phyloP scores from a whole-genome alignment of 92 coral and sea anemone genomes.

The Epizoanthus ramosus region DNA sequence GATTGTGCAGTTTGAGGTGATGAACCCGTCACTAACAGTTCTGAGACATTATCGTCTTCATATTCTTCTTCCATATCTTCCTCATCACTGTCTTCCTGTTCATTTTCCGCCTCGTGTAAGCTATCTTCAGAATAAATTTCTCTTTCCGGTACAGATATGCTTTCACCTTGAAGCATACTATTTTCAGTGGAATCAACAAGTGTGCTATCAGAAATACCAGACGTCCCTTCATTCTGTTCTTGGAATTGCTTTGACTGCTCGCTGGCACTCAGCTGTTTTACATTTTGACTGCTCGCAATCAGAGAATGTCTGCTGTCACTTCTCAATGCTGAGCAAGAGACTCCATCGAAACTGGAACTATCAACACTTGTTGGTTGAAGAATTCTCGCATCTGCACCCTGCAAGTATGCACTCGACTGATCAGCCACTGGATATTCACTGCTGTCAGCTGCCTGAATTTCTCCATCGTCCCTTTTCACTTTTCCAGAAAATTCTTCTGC shows the following conservation, averaged over 20 bases:
- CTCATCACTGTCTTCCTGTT: not conserved
- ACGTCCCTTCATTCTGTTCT: not conserved
- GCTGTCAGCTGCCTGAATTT: conserved; percentile 17
- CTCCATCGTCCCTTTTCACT: not conserved
- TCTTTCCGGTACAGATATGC: not conserved
- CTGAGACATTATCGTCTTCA: not conserved
- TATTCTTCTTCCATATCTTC: not conserved
- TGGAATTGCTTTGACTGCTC: not conserved
- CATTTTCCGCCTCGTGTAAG: not conserved
- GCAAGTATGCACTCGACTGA: not conserved
- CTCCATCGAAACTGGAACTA: conserved; percentile 16
- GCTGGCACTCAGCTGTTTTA: not conserved
- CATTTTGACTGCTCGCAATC: not conserved
- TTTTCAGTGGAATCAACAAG: conserved; percentile 35
- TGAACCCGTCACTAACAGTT: conserved; percentile 19
- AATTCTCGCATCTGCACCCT: not conserved
- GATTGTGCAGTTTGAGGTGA: conserved; percentile 6
- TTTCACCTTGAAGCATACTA: not conserved
- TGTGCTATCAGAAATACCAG: not conserved
- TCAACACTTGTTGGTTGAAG: not conserved
- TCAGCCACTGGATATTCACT: conserved; percentile 17
- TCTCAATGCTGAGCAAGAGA: conserved; percentile 9
- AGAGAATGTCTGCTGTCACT: not conserved
- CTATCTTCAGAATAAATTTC: not conserved
- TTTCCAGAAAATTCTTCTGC: not conserved